phyloP scores from a whole-genome alignment of 1,140 invertebrate species.

The Heliothis virescens region DNA sequence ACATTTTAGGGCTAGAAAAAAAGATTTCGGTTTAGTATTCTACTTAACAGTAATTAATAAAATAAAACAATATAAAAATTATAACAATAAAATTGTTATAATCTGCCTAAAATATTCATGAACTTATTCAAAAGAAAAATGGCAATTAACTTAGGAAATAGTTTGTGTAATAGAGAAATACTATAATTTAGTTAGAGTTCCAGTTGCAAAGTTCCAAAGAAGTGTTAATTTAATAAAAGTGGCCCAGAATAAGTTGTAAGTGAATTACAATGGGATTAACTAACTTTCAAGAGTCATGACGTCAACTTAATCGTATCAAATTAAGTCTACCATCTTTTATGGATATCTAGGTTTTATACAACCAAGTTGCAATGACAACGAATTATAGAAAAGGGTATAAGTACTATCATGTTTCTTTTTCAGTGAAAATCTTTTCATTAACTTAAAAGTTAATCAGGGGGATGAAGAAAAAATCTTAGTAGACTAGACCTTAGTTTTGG shows the following conservation, averaged over 20 bases:
- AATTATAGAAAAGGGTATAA: too few species aligned
- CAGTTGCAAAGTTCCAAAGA: slow-evolving; percentile 27
- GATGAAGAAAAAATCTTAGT: too few species aligned
- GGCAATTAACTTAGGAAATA: slow-evolving; percentile 10
- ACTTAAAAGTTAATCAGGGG: too few species aligned
- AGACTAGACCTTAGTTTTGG: too few species aligned
- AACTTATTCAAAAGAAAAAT: not conserved
- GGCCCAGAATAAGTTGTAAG: slow-evolving; percentile 30
- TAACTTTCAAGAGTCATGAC: slow-evolving; percentile 1
- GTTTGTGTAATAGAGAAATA: slow-evolving; percentile 23
- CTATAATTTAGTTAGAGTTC: slow-evolving; percentile 10
- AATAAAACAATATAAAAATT: too few species aligned
- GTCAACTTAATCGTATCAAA: slow-evolving; percentile 7
- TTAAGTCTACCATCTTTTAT: not conserved
- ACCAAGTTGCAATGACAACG: too few species aligned
- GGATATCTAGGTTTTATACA: not conserved
- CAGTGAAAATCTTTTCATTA: too few species aligned
- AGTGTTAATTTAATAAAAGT: slow-evolving; percentile 45
- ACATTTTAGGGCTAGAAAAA: too few species aligned
- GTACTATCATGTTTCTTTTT: too few species aligned
- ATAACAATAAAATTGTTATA: not conserved
- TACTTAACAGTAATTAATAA: too few species aligned
- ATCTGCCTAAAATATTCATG: not conserved
- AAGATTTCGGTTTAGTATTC: too few species aligned
- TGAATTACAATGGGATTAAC: slow-evolving; percentile 12